These are phyloP conservation scores for Gracilinanus agilis DNA, from an alignment of 2,113 vertebrate species.

Conservation along the genomic window DNA sequence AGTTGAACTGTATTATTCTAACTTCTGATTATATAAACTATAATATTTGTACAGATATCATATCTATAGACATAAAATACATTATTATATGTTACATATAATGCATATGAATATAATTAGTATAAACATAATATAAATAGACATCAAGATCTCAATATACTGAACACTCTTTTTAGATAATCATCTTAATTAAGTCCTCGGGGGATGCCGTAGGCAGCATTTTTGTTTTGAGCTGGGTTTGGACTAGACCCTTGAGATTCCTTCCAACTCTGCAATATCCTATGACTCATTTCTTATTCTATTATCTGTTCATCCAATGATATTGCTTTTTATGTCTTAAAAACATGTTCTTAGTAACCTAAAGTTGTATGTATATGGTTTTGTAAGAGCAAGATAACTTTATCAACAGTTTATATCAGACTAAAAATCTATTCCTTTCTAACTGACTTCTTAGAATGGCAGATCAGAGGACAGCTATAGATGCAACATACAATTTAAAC, in stretches of 20 bases:
- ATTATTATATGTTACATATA: too few species aligned
- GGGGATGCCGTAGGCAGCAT: background rate
- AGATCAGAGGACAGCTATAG: background rate
- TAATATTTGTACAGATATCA: background rate
- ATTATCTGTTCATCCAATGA: constrained; percentile 11
- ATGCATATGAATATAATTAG: background rate
- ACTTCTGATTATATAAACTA: background rate
- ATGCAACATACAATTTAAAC: background rate
- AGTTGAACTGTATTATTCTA: background rate
- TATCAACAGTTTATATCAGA: background rate
- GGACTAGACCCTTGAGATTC: background rate
- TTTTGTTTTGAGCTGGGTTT: background rate
- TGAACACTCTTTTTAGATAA: background rate
- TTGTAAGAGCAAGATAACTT: background rate
- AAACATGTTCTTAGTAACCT: background rate
- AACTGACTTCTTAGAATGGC: background rate
- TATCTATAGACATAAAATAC: too few species aligned
- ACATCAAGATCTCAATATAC: background rate
- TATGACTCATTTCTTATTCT: constrained; percentile 29
- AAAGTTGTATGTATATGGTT: background rate
- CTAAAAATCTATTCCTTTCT: background rate
- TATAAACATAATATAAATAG: background rate
- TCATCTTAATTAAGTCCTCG: background rate
- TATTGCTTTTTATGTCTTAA: constrained; percentile 20
- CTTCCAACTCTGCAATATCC: background rate